Evolutionary conservation across 2,113 vertebrate genomes (phyloP).

Genomic region (Glaucidium brasilianum): DNA sequence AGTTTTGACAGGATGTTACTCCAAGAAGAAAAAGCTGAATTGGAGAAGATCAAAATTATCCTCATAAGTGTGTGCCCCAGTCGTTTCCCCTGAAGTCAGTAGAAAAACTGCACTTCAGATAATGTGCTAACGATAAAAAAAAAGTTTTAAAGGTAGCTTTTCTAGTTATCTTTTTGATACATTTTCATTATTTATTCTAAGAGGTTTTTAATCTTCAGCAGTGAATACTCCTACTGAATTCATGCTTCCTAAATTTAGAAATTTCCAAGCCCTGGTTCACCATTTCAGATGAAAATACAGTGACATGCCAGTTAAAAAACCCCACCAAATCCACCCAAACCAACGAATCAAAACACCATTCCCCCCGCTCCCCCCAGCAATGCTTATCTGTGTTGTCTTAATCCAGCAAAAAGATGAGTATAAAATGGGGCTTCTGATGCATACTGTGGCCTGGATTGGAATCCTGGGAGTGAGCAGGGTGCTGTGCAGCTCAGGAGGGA

Average conservation of each 20-base stretch:
- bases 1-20: background rate
- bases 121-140: background rate
- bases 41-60: background rate
- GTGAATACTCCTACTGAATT: background rate
- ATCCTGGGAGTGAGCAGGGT: background rate
- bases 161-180: background rate
- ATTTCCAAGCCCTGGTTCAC: background rate
- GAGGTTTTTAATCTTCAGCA: background rate
- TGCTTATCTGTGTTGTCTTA: background rate
- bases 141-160: background rate
- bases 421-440: background rate
- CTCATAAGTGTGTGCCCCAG: background rate
- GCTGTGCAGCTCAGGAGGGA: background rate
- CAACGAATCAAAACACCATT: background rate
- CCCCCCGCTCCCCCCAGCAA: accelerated
- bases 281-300: background rate
- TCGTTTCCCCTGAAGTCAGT: background rate
- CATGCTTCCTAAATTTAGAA: background rate
- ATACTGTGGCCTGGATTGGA: background rate
- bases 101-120: background rate
- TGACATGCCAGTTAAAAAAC: background rate
- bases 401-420: background rate
- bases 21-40: background rate
- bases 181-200: background rate
- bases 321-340: background rate